phyloP scores from a whole-genome alignment of 1,140 invertebrate species.

The Babylonia areolata region DNA sequence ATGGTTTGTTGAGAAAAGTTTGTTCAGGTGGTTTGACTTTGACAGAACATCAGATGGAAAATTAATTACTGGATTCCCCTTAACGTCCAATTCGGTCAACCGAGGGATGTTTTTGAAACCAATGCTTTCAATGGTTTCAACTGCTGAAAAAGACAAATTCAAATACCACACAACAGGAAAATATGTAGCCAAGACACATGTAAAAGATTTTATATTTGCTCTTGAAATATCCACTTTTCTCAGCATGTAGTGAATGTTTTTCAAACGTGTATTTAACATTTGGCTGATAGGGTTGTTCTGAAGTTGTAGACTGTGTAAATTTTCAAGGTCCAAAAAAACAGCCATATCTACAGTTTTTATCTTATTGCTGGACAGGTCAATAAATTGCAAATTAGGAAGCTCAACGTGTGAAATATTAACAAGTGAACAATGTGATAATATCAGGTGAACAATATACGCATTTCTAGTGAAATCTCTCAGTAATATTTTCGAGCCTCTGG shows the following conservation, averaged over 20 bases:
- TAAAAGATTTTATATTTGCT: neutral
- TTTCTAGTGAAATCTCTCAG: neutral
- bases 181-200: too few relatives aligned
- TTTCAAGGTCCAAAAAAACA: neutral
- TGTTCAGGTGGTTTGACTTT: neutral
- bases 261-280: neutral
- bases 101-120: neutral
- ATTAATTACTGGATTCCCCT: neutral
- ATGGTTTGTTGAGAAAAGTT: constrained; percentile 46
- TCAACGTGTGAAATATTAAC: neutral
- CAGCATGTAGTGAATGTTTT: neutral
- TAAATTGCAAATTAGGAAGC: neutral
- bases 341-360: neutral
- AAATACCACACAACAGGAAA: neutral
- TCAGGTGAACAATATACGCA: neutral
- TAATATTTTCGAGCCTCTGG: neutral
- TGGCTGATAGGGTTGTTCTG: neutral
- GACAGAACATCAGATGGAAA: neutral
- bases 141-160: neutral
- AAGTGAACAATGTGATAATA: neutral
- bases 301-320: neutral
- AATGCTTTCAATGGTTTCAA: neutral
- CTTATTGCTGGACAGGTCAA: neutral
- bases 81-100: neutral
- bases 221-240: neutral